phyloP scores from a whole-genome alignment of 2,113 vertebrate species.

The Anoplopoma fimbria region DNA sequence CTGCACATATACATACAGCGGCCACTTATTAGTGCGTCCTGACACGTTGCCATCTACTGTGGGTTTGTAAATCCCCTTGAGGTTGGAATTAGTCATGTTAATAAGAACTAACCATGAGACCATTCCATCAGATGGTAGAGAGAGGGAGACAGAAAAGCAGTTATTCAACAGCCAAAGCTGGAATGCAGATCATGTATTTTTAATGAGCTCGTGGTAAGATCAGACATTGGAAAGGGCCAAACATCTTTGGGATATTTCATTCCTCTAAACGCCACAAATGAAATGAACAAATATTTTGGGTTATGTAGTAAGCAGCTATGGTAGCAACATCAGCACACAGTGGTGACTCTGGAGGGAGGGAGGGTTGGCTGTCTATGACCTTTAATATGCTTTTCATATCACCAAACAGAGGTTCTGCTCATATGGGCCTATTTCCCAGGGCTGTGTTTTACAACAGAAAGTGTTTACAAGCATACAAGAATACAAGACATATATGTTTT shows the following conservation, averaged over 20 bases:
- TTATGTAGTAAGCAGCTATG: slow-evolving; percentile 58
- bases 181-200: slow-evolving; percentile 77
- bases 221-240: slow-evolving; percentile 69
- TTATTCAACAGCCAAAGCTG: slow-evolving; percentile 67
- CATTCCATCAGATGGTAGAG: slow-evolving; percentile 64
- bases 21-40: slow-evolving; percentile 52
- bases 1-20: neutral
- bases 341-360: neutral
- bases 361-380: slow-evolving; percentile 58
- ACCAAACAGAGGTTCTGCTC: slow-evolving; percentile 30
- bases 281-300: slow-evolving; percentile 75
- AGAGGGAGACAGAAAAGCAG: slow-evolving; percentile 49
- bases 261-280: slow-evolving; percentile 73
- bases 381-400: slow-evolving; percentile 63
- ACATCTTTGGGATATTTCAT: slow-evolving; percentile 75
- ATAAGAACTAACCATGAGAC: slow-evolving; percentile 71
- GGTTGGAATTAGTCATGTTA: slow-evolving; percentile 63
- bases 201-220: slow-evolving; percentile 76
- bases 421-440: slow-evolving; percentile 32
- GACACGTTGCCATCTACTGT: slow-evolving; percentile 51
- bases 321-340: slow-evolving; percentile 9
- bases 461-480: slow-evolving; percentile 23
- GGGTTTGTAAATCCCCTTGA: slow-evolving; percentile 66
- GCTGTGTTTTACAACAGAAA: slow-evolving; percentile 25
- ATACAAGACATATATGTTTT: slow-evolving; percentile 20